Evolutionary conservation across 2,797 vertebrate genomes (phyloP).

Genomic region (Dermochelys coriacea): DNA sequence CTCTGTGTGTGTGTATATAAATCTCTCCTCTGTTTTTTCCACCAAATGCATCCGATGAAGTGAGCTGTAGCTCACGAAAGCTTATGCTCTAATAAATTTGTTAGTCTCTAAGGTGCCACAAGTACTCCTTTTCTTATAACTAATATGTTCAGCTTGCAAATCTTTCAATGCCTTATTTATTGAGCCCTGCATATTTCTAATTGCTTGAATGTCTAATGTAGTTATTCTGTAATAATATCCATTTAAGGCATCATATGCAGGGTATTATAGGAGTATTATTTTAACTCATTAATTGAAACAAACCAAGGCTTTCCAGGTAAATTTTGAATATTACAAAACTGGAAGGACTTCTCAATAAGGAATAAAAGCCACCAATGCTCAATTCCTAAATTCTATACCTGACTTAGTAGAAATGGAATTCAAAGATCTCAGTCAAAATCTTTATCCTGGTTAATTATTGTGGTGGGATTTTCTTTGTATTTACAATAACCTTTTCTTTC

Average conservation of each 20-base stretch:
- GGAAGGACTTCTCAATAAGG: background rate
- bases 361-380: background rate
- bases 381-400: background rate
- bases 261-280: background rate
- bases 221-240: background rate
- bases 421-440: background rate
- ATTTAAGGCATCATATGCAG: background rate
- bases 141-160: background rate
- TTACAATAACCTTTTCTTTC: conserved; percentile 65
- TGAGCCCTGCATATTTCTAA: background rate
- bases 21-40: no score
- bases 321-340: background rate
- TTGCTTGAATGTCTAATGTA: background rate
- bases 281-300: background rate
- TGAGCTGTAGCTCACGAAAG: no score
- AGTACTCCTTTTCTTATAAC: no score
- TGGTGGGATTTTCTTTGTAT: conserved; percentile 18
- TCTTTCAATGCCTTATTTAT: background rate
- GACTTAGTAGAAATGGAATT: background rate
- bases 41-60: no score
- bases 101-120: no score
- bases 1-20: no score
- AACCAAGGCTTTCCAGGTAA: background rate
- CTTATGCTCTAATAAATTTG: no score
- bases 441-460: conserved; percentile 64